phyloP scores from a whole-genome alignment of 2,113 vertebrate species.

The Ammodytes marinus region DNA sequence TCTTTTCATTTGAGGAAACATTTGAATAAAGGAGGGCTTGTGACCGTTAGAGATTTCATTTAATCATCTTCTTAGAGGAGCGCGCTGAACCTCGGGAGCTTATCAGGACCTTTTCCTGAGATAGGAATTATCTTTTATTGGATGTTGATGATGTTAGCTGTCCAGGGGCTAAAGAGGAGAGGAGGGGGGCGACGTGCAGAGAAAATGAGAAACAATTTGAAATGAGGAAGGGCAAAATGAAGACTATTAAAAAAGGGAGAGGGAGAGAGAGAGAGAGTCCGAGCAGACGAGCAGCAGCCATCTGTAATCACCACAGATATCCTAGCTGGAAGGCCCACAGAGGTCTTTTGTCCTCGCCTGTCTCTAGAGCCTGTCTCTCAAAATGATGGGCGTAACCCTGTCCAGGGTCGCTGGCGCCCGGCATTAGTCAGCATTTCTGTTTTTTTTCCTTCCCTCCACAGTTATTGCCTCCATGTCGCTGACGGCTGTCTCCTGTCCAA shows the following conservation, averaged over 20 bases:
- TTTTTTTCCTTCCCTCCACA: not conserved
- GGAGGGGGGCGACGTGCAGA: slow-evolving; percentile 7
- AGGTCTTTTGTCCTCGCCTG: slow-evolving; percentile 50
- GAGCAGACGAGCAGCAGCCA: slow-evolving; percentile 31
- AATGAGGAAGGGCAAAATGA: slow-evolving; percentile 54
- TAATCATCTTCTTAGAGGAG: slow-evolving; percentile 57
- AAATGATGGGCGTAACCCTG: slow-evolving; percentile 48
- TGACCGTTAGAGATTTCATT: slow-evolving; percentile 48
- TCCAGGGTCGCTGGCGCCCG: slow-evolving; percentile 29
- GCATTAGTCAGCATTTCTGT: slow-evolving; percentile 61
- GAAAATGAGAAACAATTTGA: slow-evolving; percentile 62
- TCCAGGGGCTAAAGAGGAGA: slow-evolving; percentile 43
- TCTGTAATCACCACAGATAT: slow-evolving; percentile 54
- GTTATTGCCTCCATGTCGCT: slow-evolving; percentile 26
- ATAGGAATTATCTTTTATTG: slow-evolving; percentile 72
- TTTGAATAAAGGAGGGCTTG: slow-evolving; percentile 20
- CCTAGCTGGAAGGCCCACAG: slow-evolving; percentile 21
- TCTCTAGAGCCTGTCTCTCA: slow-evolving; percentile 32
- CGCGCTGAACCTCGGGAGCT: slow-evolving; percentile 49
- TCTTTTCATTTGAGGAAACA: slow-evolving; percentile 42
- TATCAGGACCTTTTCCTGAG: slow-evolving; percentile 55
- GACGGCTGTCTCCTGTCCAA: slow-evolving; percentile 34
- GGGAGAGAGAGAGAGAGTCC: slow-evolving; percentile 10
- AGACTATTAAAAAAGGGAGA: slow-evolving; percentile 51
- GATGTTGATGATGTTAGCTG: slow-evolving; percentile 76